Base-by-base conservation (phyloP, 1,140 invertebrate species). In the Atta texana region DNA sequence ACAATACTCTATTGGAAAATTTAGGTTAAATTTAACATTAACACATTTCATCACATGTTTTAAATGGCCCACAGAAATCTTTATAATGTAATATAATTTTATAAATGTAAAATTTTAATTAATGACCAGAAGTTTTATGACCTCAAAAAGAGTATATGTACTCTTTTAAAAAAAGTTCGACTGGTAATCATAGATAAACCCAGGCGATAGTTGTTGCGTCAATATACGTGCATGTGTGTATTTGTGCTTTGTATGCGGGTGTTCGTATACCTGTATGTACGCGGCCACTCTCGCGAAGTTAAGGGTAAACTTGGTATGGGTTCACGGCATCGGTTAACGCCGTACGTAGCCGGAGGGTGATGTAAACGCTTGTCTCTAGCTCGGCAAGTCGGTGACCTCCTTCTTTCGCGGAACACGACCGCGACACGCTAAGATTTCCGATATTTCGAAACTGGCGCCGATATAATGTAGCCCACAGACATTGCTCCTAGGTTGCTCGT, bases 401-500 rank as follows among this genome's bases (percentile, higher is more conserved):
- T 88, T 88, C 44, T 69, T 72, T 44, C 68, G 10, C 16, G 14
- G 61, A 55, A 86, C 81, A 78, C 53, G 49, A 55, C 82, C 44
- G 51, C 28, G 87, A 86, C 84, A 89, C 76, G 88, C 88, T 39
- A 87, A 86, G 88, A 89, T 89, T 89, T 63, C 34, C 88, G 88
- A 89, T 89, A 89, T 81, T 89, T 89, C 76, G 69, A 89, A 89
- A 89, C 80, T 82, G 63, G 61, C 68, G 61, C 68, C 84, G 88
- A 89, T 89, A 89, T 87, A 89, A 86, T 57, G 21, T 21, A 69
- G 66, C n/a, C n/a, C 53, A 49, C 49, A 8, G 5, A 53, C 55
- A 18, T n/a, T 16, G 39, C 21, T 49, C 39, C 10, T 10, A 2
- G 18, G 82, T 84, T 44, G 63, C 80, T 84, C 57, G 34, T 89